phyloP scores from a whole-genome alignment of 2,888 invertebrate species.

The Chaitophorus viminalis region DNA sequence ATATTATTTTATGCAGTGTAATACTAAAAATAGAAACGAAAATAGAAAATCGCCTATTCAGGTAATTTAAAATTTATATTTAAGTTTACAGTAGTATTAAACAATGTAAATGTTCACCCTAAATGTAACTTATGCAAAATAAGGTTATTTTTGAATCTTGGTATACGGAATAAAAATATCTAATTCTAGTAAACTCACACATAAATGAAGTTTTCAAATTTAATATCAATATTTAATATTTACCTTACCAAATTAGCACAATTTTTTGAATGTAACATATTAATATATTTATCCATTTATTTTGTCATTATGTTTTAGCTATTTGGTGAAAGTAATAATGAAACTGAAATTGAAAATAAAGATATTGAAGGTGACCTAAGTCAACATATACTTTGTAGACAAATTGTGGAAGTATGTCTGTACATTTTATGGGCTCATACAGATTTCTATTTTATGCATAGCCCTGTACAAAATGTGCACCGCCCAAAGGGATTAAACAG shows the following conservation, averaged over 20 bases:
- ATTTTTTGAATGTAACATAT: no score
- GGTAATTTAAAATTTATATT: neutral
- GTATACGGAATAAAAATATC: no score
- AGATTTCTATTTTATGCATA: constrained; percentile 71
- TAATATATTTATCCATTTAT: neutral
- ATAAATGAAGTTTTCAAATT: no score
- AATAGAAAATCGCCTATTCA: constrained; percentile 47
- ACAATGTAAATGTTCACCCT: neutral
- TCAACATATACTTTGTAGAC: constrained; percentile 69
- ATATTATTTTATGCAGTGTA: constrained; percentile 59
- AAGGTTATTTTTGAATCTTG: no score
- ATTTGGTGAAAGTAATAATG: constrained; percentile 66
- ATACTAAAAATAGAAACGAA: constrained; percentile 30
- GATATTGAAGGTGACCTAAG: constrained; percentile 72
- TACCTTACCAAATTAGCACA: no score
- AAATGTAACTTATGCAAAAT: no score
- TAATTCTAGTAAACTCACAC: no score
- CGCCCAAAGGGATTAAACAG: constrained; percentile 53
- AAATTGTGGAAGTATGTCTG: constrained; percentile 76
- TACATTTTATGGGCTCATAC: constrained; percentile 83
- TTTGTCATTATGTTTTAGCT: constrained; percentile 14
- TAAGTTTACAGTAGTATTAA: neutral
- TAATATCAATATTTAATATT: no score
- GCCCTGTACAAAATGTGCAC: constrained; percentile 50
- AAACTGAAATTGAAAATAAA: constrained; percentile 70